These are phyloP conservation scores for Sycophila sp. DNA, from an alignment of 1,140 invertebrate species.

Conservation along the genomic window DNA sequence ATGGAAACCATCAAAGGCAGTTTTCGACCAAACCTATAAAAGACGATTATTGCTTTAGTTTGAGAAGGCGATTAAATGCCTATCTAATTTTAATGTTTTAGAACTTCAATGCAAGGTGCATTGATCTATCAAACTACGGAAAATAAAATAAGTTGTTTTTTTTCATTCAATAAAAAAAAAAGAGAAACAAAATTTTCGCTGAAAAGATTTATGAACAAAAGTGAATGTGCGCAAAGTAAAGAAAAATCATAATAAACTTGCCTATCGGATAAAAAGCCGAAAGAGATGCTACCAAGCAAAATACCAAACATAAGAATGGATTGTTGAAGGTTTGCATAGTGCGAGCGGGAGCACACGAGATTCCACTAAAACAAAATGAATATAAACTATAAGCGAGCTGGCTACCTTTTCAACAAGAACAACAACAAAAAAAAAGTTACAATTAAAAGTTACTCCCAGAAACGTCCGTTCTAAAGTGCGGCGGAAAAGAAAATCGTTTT, in stretches of 20 bases:
- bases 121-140: too few species aligned
- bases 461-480: too few species aligned
- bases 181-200: too few species aligned
- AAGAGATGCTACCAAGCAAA: conserved; percentile 75
- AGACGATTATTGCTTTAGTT: conserved; percentile 20
- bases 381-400: conserved; percentile 8
- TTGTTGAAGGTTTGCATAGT: conserved; percentile 76
- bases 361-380: conserved; percentile 68
- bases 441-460: too few species aligned
- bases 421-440: background rate
- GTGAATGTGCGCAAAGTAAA: conserved; percentile 40
- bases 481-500: too few species aligned
- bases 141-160: too few species aligned
- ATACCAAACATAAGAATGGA: conserved; percentile 81
- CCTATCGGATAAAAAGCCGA: conserved; percentile 79
- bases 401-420: too few species aligned
- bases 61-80: conserved; percentile 6
- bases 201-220: too few species aligned
- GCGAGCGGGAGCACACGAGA: conserved; percentile 72
- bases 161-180: too few species aligned
- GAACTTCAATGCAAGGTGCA: too few species aligned
- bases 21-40: conserved; percentile 78
- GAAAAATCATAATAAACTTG: conserved; percentile 52
- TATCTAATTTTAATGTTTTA: conserved; percentile 37
- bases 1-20: conserved; percentile 76